These are phyloP conservation scores for Eupeodes latifasciatus DNA, from an alignment of 2,888 invertebrate genomes.

Conservation along the genomic window DNA sequence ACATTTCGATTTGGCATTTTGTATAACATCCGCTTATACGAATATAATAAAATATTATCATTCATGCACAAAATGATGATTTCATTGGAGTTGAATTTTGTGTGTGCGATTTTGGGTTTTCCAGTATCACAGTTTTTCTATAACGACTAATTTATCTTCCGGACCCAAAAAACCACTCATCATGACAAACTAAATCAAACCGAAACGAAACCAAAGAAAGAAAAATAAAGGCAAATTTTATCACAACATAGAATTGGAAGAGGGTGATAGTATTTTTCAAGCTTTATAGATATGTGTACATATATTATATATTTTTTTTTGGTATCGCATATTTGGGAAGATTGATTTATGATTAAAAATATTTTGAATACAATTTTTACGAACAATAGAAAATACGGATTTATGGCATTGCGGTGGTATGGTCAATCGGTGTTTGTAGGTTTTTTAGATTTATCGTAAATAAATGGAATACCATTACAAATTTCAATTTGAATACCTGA, in stretches of 20 bases:
- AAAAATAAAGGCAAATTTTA: background rate
- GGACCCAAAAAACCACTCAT: conserved; percentile 37
- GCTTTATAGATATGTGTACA: background rate
- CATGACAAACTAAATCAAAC: background rate
- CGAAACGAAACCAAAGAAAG: background rate
- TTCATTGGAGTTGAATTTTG: conserved; percentile 61
- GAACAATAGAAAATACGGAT: background rate
- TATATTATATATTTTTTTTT: background rate
- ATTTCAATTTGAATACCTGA: too few relatives aligned
- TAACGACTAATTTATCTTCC: conserved; percentile 74
- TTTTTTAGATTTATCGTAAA: background rate
- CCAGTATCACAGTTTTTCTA: conserved; percentile 73
- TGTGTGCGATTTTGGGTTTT: conserved; percentile 69
- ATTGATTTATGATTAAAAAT: conserved; percentile 18
- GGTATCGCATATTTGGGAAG: conserved; percentile 22
- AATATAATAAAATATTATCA: conserved; percentile 58
- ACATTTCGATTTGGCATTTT: conserved; percentile 53
- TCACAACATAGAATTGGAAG: background rate
- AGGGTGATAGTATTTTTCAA: conserved; percentile 49
- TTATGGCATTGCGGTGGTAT: background rate
- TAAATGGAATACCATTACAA: background rate
- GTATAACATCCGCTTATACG: conserved; percentile 63
- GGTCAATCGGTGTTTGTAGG: too few relatives aligned
- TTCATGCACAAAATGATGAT: conserved; percentile 74
- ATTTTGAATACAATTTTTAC: background rate